These are phyloP conservation scores for Callaeas wilsoni DNA, from an alignment of 2,113 vertebrate species.

Conservation along the genomic window DNA sequence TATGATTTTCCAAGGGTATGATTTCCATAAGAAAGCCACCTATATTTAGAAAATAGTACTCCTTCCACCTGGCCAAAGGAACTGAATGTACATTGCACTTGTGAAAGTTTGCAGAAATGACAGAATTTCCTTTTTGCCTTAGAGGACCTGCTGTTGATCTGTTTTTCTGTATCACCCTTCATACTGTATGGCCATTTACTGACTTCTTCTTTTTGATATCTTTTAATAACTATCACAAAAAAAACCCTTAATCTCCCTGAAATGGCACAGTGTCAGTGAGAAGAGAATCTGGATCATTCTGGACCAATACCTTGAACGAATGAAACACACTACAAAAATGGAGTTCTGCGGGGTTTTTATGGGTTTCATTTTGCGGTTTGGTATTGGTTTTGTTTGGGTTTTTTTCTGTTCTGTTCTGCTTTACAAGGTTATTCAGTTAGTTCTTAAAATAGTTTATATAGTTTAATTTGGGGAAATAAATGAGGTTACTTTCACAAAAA, in stretches of 20 bases:
- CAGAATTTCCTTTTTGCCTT: not conserved
- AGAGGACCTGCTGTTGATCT: not conserved
- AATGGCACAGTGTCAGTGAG: not conserved
- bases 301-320: not conserved
- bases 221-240: not conserved
- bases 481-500: constrained; percentile 35
- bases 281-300: not conserved
- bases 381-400: not conserved
- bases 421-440: not conserved
- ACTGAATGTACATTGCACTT: not conserved
- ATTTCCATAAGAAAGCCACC: not conserved
- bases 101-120: not conserved
- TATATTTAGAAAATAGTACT: not conserved
- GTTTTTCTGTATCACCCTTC: not conserved
- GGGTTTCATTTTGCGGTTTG: not conserved
- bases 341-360: fast-evolving
- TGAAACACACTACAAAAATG: not conserved
- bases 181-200: not conserved
- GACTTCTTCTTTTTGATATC: not conserved
- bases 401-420: not conserved
- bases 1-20: not conserved
- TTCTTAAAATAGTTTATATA: constrained; percentile 41
- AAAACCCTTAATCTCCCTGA: not conserved
- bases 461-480: constrained; percentile 41
- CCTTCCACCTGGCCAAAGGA: not conserved